Evolutionary conservation across 2,888 invertebrate genomes (phyloP).

Genomic region (Tetheella fluctuosa): DNA sequence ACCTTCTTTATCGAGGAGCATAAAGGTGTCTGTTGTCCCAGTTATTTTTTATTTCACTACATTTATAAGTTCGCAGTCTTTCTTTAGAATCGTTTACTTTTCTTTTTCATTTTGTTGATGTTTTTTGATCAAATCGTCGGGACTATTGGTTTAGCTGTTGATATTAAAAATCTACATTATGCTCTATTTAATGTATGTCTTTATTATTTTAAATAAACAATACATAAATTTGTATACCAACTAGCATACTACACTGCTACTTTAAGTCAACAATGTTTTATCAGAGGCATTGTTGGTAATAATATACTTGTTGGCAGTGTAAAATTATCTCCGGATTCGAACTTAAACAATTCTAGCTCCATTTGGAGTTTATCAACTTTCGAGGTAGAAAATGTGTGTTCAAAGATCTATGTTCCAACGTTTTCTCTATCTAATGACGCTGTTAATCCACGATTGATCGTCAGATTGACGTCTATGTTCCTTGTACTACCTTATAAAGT

Average conservation of each 20-base stretch:
- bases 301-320: background rate
- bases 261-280: too few relatives aligned
- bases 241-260: too few relatives aligned
- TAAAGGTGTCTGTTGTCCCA: constrained; percentile 4
- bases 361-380: background rate
- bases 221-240: too few relatives aligned
- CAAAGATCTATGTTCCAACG: background rate
- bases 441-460: background rate
- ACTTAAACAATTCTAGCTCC: background rate
- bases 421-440: background rate
- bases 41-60: background rate
- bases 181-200: too few relatives aligned
- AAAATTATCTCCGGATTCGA: background rate
- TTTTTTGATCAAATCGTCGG: too few relatives aligned
- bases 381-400: background rate
- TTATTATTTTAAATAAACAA: too few relatives aligned
- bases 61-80: background rate
- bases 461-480: background rate
- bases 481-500: constrained; percentile 1
- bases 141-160: too few relatives aligned
- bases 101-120: too few relatives aligned
- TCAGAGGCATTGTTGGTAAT: too few relatives aligned
- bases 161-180: too few relatives aligned
- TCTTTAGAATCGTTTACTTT: too few relatives aligned
- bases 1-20: background rate